Conservation (phyloP, 1,140 invertebrate species). For the Zaprionus taronus region DNA sequence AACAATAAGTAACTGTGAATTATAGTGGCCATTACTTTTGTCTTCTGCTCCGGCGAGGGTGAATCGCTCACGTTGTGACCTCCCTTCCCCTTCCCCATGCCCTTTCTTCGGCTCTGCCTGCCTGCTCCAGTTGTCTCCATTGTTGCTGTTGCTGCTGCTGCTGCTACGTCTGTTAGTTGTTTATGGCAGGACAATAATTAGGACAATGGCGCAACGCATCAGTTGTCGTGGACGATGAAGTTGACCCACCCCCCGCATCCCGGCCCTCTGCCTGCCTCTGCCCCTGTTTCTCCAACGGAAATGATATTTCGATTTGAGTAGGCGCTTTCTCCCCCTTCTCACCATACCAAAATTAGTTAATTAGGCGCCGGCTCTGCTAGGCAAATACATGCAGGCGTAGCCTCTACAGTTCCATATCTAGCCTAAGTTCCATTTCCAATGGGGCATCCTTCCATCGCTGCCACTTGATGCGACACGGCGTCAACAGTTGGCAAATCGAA, state of each 20-base stretch:
- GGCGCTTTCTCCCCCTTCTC: neutral
- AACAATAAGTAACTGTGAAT: conserved; percentile 84
- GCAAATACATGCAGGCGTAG: conserved; percentile 3
- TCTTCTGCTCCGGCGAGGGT: conserved; percentile 41
- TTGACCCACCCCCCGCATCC: conserved; percentile 9
- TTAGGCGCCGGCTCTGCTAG: conserved; percentile 55
- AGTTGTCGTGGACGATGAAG: conserved; percentile 37
- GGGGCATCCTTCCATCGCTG: neutral
- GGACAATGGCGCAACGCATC: conserved; percentile 64
- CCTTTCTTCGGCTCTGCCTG: neutral
- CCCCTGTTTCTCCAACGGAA: neutral
- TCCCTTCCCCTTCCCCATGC: neutral
- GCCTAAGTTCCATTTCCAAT: conserved; percentile 10
- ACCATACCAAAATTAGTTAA: conserved; percentile 67
- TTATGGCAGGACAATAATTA: conserved; percentile 81
- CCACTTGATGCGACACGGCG: conserved; percentile 26
- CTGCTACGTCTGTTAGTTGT: conserved; percentile 56
- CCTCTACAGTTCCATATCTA: conserved; percentile 31
- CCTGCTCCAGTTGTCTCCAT: conserved; percentile 9
- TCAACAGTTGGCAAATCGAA: conserved; percentile 80
- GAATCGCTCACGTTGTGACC: conserved; percentile 27
- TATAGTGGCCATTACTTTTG: conserved; percentile 81
- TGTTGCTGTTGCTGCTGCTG: conserved; percentile 19
- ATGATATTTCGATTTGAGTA: conserved; percentile 39
- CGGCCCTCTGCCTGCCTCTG: neutral